phyloP scores from a whole-genome alignment of 2,888 invertebrate species.

The Spodoptera littoralis region DNA sequence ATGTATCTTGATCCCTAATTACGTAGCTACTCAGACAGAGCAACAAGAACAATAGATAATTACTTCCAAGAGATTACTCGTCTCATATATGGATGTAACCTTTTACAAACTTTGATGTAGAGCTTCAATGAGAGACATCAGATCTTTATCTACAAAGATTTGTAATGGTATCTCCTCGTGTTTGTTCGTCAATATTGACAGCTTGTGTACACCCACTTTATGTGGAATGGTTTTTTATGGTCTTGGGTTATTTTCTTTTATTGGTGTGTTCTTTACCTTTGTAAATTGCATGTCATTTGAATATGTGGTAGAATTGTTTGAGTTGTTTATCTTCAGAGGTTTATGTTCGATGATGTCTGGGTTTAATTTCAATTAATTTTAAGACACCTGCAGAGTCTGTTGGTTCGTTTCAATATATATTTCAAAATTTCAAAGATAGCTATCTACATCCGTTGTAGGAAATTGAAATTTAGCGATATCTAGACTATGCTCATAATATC shows the following conservation, averaged over 20 bases:
- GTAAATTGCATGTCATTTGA: too few species aligned
- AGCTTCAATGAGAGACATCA: slow-evolving; percentile 33
- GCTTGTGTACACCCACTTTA: slow-evolving; percentile 26
- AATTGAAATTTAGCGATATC: neutral
- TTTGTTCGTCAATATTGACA: slow-evolving; percentile 43
- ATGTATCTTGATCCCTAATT: slow-evolving; percentile 19
- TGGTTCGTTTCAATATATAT: too few species aligned
- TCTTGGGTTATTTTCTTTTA: neutral
- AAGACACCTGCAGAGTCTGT: too few species aligned
- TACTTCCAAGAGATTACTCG: slow-evolving; percentile 18
- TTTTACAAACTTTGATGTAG: slow-evolving; percentile 30
- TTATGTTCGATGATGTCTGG: too few species aligned
- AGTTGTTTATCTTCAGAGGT: too few species aligned
- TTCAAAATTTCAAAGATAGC: too few species aligned
- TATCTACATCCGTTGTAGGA: neutral
- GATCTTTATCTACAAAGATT: slow-evolving; percentile 36
- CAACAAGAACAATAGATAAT: slow-evolving; percentile 31
- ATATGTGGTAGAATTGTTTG: too few species aligned
- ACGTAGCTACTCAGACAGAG: slow-evolving; percentile 7
- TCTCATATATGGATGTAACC: slow-evolving; percentile 37
- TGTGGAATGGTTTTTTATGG: slow-evolving; percentile 1
- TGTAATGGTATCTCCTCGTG: slow-evolving; percentile 19
- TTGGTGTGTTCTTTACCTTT: neutral
- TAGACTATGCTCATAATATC: too few species aligned
- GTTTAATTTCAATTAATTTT: too few species aligned